Evolutionary conservation across 1,140 invertebrate genomes (phyloP).

Genomic region (Phenacoccus solenopsis): DNA sequence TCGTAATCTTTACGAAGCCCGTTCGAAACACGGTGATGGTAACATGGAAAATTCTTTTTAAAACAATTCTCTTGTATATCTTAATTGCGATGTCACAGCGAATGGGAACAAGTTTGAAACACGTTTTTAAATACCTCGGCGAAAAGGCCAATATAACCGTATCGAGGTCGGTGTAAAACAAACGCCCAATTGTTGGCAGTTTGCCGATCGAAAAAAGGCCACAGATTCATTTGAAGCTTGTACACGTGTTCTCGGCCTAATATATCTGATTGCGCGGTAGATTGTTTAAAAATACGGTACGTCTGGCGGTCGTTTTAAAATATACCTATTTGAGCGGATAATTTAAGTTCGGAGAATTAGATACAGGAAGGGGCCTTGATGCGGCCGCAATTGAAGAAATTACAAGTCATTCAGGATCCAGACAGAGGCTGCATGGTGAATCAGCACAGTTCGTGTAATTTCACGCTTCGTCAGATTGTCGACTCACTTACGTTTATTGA

Average conservation of each 20-base stretch:
- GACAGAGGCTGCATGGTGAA: background rate
- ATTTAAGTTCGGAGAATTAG: too few relatives aligned
- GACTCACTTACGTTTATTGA: background rate
- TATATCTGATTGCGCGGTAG: background rate
- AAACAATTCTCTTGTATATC: too few relatives aligned
- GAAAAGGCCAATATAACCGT: too few relatives aligned
- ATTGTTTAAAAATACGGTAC: background rate
- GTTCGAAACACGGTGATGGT: too few relatives aligned
- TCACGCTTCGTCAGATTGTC: background rate
- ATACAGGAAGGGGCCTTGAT: too few relatives aligned
- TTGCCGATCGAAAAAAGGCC: background rate
- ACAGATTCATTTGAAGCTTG: background rate
- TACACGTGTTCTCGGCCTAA: background rate
- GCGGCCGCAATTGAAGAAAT: background rate
- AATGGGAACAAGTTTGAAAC: too few relatives aligned
- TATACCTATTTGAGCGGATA: too few relatives aligned
- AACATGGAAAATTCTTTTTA: too few relatives aligned
- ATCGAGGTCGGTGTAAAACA: background rate
- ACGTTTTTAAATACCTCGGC: too few relatives aligned
- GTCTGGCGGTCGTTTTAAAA: too few relatives aligned
- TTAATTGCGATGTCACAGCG: too few relatives aligned
- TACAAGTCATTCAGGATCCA: background rate
- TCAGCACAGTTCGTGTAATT: conserved; percentile 1
- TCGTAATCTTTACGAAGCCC: too few relatives aligned
- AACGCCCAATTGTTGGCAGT: background rate